Evolutionary conservation across 2,113 vertebrate species (phyloP).

Genomic region (Corvus moneduloides): DNA sequence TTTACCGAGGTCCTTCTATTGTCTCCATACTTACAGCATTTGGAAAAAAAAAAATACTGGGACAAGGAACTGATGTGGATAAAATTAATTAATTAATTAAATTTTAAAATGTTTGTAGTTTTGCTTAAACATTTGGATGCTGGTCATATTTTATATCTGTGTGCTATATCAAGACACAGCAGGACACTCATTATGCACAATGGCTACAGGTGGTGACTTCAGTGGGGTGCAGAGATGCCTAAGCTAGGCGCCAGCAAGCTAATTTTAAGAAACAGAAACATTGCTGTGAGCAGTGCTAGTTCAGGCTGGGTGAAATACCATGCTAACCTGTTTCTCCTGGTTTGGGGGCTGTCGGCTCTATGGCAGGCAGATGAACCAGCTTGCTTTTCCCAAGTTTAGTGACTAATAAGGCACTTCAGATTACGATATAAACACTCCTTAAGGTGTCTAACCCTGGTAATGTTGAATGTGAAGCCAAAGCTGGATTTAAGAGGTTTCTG

Average conservation of each 20-base stretch:
- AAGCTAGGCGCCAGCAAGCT: neutral
- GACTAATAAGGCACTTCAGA: neutral
- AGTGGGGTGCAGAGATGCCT: neutral
- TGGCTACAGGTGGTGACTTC: neutral
- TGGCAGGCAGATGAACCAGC: neutral
- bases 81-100: neutral
- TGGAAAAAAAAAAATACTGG: neutral
- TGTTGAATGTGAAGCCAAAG: neutral
- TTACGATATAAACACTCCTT: neutral
- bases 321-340: neutral
- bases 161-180: neutral
- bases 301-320: neutral
- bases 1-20: neutral
- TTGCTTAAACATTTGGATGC: neutral
- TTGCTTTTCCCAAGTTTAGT: neutral
- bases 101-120: neutral
- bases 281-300: neutral
- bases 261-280: neutral
- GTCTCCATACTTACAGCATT: neutral
- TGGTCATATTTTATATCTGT: neutral
- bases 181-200: neutral
- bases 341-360: fast-evolving
- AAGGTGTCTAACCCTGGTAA: neutral
- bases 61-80: neutral
- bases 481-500: neutral